Evolutionary conservation across 1,140 invertebrate genomes (phyloP), one percentile per base, ranked within the genome.

Genomic region (Laodelphax striatellus): DNA sequence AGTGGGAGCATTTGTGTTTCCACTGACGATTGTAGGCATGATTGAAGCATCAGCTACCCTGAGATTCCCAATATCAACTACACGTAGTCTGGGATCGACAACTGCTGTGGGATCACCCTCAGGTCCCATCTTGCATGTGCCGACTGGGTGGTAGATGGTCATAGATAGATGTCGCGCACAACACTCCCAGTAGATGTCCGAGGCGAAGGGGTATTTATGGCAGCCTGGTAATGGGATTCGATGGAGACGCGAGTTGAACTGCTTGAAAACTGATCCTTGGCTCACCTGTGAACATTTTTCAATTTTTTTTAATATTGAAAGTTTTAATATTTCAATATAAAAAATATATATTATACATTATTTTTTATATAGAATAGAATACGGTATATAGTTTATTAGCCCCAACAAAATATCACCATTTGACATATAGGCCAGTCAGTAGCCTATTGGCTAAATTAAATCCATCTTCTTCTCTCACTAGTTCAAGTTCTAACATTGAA

Each of bases 11-110:
- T 92, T 91, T 0, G 89, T 91, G 67, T 92, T 91, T 3, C 90
- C 89, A 63, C 79, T 80, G 6, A 77, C 77, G 58, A 93, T 89
- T 0, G 84, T 87, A 0, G 92, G 92, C 89, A 94, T 93, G 59
- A 94, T 87, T 57, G 88, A 91, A 6, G 88, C 89, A 70, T 94
- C 92, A 44, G 91, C 87, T 13, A 94, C 89, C 43, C 92, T 76
- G 5, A 94, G 73, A 16, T 86, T 86, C 28, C 80, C 69, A 0
- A 93, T 72, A 0, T 90, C 90, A 64, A 91, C 83, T 0, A 93
- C 88, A 17, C 79, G 77, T 8, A 94, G 72, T 54, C 84, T 76
- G 0, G 87, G 81, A 75, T 94, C 90, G 0, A 94, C 90, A 0
- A 94, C 90, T 0, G 90, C 86, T 5, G 80, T 79, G 0, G 77